Base-by-base conservation (phyloP, 1,140 invertebrate genomes). In the Zelostemma sp. region DNA sequence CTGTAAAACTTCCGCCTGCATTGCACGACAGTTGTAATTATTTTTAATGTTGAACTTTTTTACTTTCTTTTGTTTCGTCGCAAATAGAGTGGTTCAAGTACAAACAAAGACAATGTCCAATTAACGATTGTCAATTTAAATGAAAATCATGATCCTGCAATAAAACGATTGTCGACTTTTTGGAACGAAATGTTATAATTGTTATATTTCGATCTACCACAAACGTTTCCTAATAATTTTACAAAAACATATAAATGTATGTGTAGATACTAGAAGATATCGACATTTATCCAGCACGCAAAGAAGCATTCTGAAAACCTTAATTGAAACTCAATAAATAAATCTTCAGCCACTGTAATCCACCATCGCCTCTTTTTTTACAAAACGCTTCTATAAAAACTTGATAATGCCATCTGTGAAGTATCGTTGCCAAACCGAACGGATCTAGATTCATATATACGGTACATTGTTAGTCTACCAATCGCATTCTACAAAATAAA, bases 231-330 rank as follows among this genome's bases (percentile, higher is more conserved):
- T 46, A 46, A 19, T 46, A 19, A 46, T 46, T 19, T 46, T 46
- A 46, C 43, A 46, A 46, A 35, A 46, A 18, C 43, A 46, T 46
- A 46, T 46, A 46, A 46, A 46, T 46, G 18, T 46, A 46, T 21
- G 18, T 46, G 16, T 46, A 19, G 3, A 46, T 46, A 46, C 18
- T 19, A 19, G 18, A 6, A 19, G 11, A 19, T 19, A 18, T 18
- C 17, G 17, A 18, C 16, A 19, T 18, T 41, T 46, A 19, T 46
- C 18, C 18, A 19, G 43, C 18, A 46, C 43, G 15, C 43, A 21
- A 35, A 46, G 18, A 46, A 46, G 16, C 16, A 46, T 46, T 19
- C 18, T 43, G 41, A 15, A 43, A 43, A 43, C 16, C 14, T 43
- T 43, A 46, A 46, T 1, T 19, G 8, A 11, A n/a, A 11, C 9